Evolutionary conservation across 2,888 invertebrate genomes (phyloP).

Genomic region (Mactromeris polynyma): DNA sequence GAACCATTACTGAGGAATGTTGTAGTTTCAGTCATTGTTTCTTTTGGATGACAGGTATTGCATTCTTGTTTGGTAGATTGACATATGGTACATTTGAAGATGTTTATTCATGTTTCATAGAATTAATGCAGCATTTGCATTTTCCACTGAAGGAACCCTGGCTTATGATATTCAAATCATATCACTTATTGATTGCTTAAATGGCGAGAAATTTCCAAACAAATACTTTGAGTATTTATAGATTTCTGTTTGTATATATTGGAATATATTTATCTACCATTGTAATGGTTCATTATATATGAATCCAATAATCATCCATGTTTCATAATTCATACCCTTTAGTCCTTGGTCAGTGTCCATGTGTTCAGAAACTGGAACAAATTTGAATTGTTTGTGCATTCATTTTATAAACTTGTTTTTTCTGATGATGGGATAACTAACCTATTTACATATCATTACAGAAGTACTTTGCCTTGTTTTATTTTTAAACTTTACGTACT

Average conservation of each 20-base stretch:
- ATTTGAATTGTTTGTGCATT: neutral
- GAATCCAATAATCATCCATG: neutral
- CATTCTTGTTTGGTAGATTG: too few relatives aligned
- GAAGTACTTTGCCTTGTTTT: too few relatives aligned
- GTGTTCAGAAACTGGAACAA: neutral
- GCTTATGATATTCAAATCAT: neutral
- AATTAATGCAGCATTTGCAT: too few relatives aligned
- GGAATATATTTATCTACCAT: neutral
- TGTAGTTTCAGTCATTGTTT: too few relatives aligned
- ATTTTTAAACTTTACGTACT: too few relatives aligned
- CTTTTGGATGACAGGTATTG: too few relatives aligned
- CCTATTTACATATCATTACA: too few relatives aligned
- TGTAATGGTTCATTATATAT: neutral
- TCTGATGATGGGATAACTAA: neutral
- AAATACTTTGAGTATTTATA: neutral
- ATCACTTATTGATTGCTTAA: neutral
- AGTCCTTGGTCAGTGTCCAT: neutral
- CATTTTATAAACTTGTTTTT: neutral
- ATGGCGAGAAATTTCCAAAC: neutral
- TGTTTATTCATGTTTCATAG: too few relatives aligned
- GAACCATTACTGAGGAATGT: too few relatives aligned
- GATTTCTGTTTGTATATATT: neutral
- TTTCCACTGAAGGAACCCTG: neutral
- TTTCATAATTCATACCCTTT: neutral
- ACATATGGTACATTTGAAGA: too few relatives aligned